Conservation (phyloP, 2,113 vertebrate genomes). For the Tupaia chinensis region DNA sequence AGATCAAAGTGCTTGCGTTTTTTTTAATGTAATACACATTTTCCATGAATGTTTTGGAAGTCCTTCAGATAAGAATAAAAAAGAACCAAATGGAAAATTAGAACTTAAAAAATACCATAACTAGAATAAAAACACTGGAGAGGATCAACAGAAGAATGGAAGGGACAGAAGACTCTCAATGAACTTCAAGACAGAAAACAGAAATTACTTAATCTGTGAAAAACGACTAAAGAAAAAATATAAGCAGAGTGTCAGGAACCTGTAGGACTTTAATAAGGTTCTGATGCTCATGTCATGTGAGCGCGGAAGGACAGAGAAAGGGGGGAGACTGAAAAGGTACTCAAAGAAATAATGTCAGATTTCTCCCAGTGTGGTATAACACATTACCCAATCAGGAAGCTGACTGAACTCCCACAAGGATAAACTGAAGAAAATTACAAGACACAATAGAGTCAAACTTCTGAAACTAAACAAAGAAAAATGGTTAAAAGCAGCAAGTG, state of each 20-base stretch:
- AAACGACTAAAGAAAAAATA: neutral
- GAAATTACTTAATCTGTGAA: neutral
- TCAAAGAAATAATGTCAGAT: neutral
- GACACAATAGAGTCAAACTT: neutral
- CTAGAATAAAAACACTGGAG: neutral
- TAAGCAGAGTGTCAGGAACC: neutral
- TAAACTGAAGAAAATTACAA: neutral
- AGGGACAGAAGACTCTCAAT: neutral
- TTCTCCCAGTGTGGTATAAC: neutral
- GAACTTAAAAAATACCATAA: neutral
- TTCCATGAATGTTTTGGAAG: no score
- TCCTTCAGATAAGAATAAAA: neutral
- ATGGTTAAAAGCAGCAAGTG: neutral
- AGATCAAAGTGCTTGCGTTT: no score
- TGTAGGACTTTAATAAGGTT: neutral
- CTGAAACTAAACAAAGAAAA: neutral
- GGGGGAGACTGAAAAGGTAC: neutral
- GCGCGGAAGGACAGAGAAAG: neutral
- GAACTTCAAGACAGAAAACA: neutral
- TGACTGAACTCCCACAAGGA: neutral
- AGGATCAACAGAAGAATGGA: neutral
- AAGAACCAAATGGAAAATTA: neutral
- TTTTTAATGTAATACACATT: no score
- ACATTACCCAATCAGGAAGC: neutral
- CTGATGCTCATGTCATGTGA: neutral